phyloP scores from a whole-genome alignment of 2,888 invertebrate species.

The Clusia tigrina region DNA sequence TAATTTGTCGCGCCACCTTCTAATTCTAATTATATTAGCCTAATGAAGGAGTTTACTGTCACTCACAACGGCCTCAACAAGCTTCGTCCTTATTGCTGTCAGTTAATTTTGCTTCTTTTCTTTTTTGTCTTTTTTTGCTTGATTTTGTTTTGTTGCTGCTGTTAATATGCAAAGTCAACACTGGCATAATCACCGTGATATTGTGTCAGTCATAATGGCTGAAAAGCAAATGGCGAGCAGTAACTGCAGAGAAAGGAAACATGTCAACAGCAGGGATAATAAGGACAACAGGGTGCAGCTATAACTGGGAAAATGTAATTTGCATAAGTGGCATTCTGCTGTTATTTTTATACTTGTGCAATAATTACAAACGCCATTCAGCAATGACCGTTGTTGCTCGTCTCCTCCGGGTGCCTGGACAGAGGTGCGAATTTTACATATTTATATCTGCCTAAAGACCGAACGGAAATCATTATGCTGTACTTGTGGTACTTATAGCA shows the following conservation, averaged over 20 bases:
- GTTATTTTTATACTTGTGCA: background rate
- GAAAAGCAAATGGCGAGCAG: background rate
- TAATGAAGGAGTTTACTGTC: conserved; percentile 8
- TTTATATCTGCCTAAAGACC: too few species aligned
- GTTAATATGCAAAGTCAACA: conserved; percentile 29
- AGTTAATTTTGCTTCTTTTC: background rate
- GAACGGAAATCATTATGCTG: too few species aligned
- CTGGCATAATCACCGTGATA: conserved; percentile 31
- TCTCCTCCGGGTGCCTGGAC: too few species aligned
- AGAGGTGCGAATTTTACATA: too few species aligned
- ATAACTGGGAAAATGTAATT: conserved; percentile 31
- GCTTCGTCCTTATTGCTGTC: background rate
- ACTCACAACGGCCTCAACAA: background rate
- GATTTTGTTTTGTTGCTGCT: background rate
- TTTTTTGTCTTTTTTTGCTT: background rate
- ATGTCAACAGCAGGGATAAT: background rate
- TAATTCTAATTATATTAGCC: conserved; percentile 1
- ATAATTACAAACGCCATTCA: too few species aligned
- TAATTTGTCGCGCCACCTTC: conserved; percentile 40
- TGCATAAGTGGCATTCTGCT: background rate
- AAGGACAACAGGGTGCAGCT: conserved; percentile 33
- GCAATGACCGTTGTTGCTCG: too few species aligned
- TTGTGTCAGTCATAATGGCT: conserved; percentile 24
- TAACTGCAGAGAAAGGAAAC: background rate
- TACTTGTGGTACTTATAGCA: too few species aligned